Percentiles rank a stretch among this genome's conserved stretches.
phyloP scores from a whole-genome alignment of 2,797 vertebrate genomes.

The Hephaestus fuliginosus region DNA sequence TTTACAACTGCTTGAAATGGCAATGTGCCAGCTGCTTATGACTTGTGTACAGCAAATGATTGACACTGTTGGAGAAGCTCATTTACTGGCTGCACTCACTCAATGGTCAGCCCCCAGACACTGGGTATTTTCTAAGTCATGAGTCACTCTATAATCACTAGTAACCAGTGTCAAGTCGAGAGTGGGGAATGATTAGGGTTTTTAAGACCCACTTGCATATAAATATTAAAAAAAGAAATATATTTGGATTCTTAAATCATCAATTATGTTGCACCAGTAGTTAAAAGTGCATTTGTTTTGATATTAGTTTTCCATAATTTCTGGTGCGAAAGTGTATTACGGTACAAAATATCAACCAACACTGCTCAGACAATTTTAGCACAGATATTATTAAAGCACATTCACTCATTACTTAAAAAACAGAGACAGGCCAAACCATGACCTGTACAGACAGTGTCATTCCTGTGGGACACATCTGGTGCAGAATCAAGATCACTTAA shows the following conservation, averaged over 20 bases:
- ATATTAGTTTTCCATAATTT: background rate
- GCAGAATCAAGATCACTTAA: background rate
- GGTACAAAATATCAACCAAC: background rate
- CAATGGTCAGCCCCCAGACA: background rate
- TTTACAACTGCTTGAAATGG: conserved; percentile 28
- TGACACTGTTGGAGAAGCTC: conserved; percentile 2
- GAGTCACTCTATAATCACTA: background rate
- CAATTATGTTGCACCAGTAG: background rate
- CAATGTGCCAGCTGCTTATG: background rate
- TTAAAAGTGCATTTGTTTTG: background rate
- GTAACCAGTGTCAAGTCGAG: background rate
- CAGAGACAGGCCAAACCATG: background rate
- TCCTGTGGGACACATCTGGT: background rate
- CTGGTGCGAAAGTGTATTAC: background rate
- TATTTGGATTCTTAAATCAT: background rate
- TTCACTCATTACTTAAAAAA: background rate
- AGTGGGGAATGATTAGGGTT: background rate
- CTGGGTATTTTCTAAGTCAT: background rate
- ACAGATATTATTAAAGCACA: background rate
- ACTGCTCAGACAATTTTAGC: background rate
- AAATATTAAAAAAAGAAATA: background rate
- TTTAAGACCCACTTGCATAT: background rate
- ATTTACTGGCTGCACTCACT: conserved; percentile 8
- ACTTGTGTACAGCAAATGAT: conserved; percentile 1
- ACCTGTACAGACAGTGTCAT: background rate